Evolutionary conservation across 2,797 vertebrate genomes (phyloP), one percentile per base, ranked within the genome.

Genomic region (Pterois miles): DNA sequence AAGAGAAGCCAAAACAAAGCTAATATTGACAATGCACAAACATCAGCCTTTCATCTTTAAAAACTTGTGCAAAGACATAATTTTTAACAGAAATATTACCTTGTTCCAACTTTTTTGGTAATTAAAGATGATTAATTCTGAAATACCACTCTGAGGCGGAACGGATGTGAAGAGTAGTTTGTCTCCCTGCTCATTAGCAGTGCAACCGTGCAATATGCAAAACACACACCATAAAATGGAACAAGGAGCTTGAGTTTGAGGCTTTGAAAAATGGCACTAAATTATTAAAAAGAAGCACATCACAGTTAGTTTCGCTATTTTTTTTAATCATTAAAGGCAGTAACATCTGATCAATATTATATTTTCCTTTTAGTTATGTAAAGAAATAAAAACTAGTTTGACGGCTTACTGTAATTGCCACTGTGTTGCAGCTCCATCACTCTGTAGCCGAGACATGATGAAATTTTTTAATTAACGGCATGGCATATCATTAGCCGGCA

Each of bases 381-480:
- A 38, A 59, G 10, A 60, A 46, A 71, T 46, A 48, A 40, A 66
- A 40, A 59, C 1, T 25, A 18, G 74, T 65, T 53, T 59, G 18
- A 82, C 63, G 33, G 72, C 48, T 71, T 23, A 62, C 68, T 65
- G 14, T 66, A 86, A 90, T 87, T 89, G 69, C 70, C 53, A 20
- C 58, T 76, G 36, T 74, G 22, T 57, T 60, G 14, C 62, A 54
- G n/a, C 62, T 66, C 16, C 59, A 68, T 77, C 72, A 79, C 83
- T 86, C 74, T 85, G 74, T 34, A 78, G 70, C 54, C 2, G 3
- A 82, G 70, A 78, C 71, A 88, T 43, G 64, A 57, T 73, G 25
- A 83, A 18, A 64, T 88, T 67, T 87, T 84, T 88, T 81, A 87
- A 93, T 93, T 91, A 82, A 71, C 78, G 73, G 86, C 50, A 65